Evolutionary conservation across 1,140 invertebrate genomes (phyloP).

Genomic region (Drosophila nigromelanica): DNA sequence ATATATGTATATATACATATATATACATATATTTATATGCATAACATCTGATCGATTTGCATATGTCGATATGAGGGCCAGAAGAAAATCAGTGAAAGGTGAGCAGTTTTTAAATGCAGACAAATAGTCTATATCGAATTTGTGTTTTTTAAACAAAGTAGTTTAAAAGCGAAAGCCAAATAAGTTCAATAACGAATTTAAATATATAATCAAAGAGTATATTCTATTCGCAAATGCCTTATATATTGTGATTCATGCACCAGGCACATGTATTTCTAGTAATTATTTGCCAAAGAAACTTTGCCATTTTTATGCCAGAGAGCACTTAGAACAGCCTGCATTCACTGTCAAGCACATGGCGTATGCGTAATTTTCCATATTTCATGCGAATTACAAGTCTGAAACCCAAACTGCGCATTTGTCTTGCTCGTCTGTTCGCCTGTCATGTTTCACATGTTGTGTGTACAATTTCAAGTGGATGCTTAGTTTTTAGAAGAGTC

Average conservation of each 20-base stretch:
- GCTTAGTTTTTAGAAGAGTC: constrained; percentile 72
- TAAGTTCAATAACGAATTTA: no score
- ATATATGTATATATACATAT: no score
- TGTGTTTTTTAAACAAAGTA: no score
- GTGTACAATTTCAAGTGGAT: constrained; percentile 50
- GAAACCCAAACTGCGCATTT: constrained; percentile 15
- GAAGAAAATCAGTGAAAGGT: neutral
- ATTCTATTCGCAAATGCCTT: neutral
- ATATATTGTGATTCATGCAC: neutral
- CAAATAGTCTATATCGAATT: neutral
- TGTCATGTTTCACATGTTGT: constrained; percentile 68
- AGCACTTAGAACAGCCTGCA: constrained; percentile 62
- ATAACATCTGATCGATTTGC: constrained; percentile 48
- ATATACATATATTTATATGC: constrained; percentile 30
- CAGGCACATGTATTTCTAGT: neutral
- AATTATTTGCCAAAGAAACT: constrained; percentile 64
- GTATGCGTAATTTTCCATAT: constrained; percentile 75
- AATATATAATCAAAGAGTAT: neutral
- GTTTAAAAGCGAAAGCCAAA: no score
- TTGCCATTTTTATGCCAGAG: constrained; percentile 60
- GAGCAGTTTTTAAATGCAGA: neutral
- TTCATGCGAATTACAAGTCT: constrained; percentile 30
- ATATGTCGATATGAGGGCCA: constrained; percentile 47
- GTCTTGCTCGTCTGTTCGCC: constrained; percentile 24
- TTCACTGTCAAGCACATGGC: constrained; percentile 29